Evolutionary conservation across 2,888 invertebrate species (phyloP), one percentile per base, ranked within the genome.

Genomic region (Netelia inedita): DNA sequence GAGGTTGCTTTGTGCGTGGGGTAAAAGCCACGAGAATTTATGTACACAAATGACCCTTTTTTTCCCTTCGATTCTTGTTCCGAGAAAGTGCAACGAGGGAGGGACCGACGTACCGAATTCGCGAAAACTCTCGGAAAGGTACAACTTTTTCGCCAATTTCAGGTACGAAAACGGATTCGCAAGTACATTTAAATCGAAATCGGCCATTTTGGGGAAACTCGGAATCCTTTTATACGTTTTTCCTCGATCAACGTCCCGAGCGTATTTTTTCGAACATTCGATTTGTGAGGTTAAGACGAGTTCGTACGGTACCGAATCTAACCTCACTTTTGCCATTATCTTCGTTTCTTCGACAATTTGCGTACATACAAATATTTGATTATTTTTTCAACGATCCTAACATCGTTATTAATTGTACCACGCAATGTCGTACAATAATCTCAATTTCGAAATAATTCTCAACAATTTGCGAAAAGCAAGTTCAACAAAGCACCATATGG

Each of bases 61-160:
- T 79, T 61, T 66, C n/a, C n/a, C 57, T 59, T 19, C 14, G 63
- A 46, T 55, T 43, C 63, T 81, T 69, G 63, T 79, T 79, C 71
- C 21, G 14, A 16, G 46, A 71, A 82, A 65, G 23, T 21, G 57
- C 10, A 28, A 28, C 46, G 16, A 19, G 68, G 46, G 50, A 50
- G 53, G 11, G 35, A 0, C 28, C 10, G 10, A n/a, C 28, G n/a
- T 10, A 6, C 21, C 23, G 35, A 41, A 57, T 46, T 72, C 59
- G 55, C 21, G n/a, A 57, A 43, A 46, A 23, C 5, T 5, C 14
- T 35, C 2, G 23, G 21, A 59, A n/a, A 16, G 57, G 55, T 57
- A 23, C 14, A 19, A 57, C 55, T 57, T n/a, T 21, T 43, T 55
- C 14, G 23, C 11, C 55, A 71, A 8, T 41, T 41, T 41, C 11